Conservation (phyloP, 1,140 invertebrate species). For the Papilio machaon region DNA sequence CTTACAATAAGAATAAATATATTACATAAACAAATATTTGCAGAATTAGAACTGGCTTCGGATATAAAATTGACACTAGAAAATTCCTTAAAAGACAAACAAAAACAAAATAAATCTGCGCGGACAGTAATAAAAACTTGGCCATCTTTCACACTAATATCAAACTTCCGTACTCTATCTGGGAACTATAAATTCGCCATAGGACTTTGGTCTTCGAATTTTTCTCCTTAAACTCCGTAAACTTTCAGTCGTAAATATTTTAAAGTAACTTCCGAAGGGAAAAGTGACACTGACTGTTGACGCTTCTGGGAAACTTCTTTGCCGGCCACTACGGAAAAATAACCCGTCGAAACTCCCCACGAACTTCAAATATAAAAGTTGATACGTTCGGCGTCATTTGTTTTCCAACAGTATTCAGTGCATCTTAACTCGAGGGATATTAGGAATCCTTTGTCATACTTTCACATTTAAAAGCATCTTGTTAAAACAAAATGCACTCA, state of each 20-base stretch:
- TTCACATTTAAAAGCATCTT: slow-evolving; percentile 50
- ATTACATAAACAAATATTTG: too few relatives aligned
- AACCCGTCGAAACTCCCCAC: slow-evolving; percentile 63
- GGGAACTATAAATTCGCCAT: slow-evolving; percentile 68
- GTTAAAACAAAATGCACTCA: too few relatives aligned
- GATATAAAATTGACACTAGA: slow-evolving; percentile 30
- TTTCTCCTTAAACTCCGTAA: slow-evolving; percentile 65
- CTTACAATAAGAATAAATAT: neutral
- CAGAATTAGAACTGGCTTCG: neutral
- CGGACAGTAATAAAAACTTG: slow-evolving; percentile 66
- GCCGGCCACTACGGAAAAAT: slow-evolving; percentile 69
- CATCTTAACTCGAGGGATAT: slow-evolving; percentile 50
- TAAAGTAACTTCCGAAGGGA: slow-evolving; percentile 71
- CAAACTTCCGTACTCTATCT: slow-evolving; percentile 63
- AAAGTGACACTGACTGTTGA: slow-evolving; percentile 74
- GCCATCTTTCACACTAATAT: slow-evolving; percentile 57
- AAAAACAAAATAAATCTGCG: slow-evolving; percentile 68
- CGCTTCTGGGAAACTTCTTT: slow-evolving; percentile 64
- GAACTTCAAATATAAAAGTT: slow-evolving; percentile 74
- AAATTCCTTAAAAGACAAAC: slow-evolving; percentile 49
- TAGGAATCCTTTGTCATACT: slow-evolving; percentile 55
- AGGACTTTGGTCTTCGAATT: slow-evolving; percentile 61
- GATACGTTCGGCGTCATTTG: slow-evolving; percentile 57
- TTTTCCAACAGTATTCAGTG: slow-evolving; percentile 62
- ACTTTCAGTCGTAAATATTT: slow-evolving; percentile 76